phyloP scores from a whole-genome alignment of 2,888 invertebrate genomes.

The Eretmocerus hayati region DNA sequence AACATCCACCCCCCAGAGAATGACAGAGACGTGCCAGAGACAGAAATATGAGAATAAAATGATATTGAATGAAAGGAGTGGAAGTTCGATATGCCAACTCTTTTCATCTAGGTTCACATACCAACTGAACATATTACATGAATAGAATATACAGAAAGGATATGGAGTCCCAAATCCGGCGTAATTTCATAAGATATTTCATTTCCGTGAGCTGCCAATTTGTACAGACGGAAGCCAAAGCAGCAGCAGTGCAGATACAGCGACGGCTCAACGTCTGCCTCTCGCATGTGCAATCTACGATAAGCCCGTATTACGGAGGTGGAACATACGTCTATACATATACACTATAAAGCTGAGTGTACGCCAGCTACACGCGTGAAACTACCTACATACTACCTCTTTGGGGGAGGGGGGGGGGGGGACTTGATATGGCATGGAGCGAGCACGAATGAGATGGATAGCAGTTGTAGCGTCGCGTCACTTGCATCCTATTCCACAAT shows the following conservation, averaged over 20 bases:
- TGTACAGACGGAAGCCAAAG: not conserved
- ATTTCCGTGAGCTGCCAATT: not conserved
- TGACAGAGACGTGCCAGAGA: no score
- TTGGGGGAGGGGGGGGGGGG: no score
- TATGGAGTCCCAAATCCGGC: not conserved
- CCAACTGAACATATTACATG: no score
- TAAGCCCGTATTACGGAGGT: conserved; percentile 18
- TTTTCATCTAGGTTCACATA: no score
- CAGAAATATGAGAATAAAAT: no score
- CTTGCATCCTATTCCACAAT: conserved; percentile 17
- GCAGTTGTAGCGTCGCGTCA: no score
- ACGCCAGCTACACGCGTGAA: conserved; percentile 10
- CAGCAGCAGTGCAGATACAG: not conserved
- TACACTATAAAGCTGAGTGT: not conserved
- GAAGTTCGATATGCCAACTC: no score
- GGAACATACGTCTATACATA: conserved; percentile 1
- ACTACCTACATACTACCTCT: conserved; percentile 4
- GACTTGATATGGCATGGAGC: no score
- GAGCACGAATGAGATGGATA: no score
- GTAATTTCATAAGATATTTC: conserved; percentile 13
- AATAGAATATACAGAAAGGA: no score
- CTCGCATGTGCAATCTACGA: conserved; percentile 17
- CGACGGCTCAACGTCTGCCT: not conserved
- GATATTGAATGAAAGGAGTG: no score
- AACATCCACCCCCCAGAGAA: no score